phyloP scores from a whole-genome alignment of 2,797 vertebrate species.

The Malacoctenus gilli region DNA sequence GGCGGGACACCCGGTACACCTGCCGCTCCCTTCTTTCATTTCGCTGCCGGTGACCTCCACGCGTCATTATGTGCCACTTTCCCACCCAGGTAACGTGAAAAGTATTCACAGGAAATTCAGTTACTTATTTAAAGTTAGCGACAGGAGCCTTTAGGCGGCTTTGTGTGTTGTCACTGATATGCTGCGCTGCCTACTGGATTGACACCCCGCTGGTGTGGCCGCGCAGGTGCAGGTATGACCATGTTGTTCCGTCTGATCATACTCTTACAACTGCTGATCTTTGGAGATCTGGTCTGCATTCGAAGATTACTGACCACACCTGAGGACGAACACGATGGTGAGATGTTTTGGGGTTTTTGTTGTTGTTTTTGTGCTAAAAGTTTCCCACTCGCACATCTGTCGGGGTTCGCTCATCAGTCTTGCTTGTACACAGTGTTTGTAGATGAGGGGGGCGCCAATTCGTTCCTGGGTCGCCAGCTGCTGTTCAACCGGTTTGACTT shows the following conservation, averaged over 20 bases:
- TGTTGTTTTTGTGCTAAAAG: too few relatives aligned
- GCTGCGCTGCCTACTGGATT: too few relatives aligned
- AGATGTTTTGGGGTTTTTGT: background rate
- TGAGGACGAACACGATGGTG: constrained; percentile 63
- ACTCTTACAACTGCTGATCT: constrained; percentile 63
- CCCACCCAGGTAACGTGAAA: constrained; percentile 10
- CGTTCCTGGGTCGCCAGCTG: constrained; percentile 88
- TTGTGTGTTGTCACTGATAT: too few relatives aligned
- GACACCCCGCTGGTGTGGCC: constrained; percentile 4
- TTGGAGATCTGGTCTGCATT: constrained; percentile 63
- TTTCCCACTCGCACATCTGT: too few relatives aligned
- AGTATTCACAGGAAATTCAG: rapidly evolving
- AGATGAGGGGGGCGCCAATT: constrained; percentile 84
- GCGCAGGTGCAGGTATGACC: constrained; percentile 58
- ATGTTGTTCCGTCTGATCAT: constrained; percentile 72
- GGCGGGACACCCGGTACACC: constrained; percentile 4
- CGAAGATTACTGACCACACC: constrained; percentile 33
- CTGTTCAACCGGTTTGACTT: constrained; percentile 94
- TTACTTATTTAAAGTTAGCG: too few relatives aligned
- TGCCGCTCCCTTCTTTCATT: constrained; percentile 16
- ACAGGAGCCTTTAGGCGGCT: too few relatives aligned
- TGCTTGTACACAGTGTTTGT: constrained; percentile 83
- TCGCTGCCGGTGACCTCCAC: constrained; percentile 10
- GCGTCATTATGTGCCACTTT: constrained; percentile 4
- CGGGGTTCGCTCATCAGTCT: too few relatives aligned